phyloP scores from a whole-genome alignment of 2,113 vertebrate genomes.

The Sapayoa aenigma region DNA sequence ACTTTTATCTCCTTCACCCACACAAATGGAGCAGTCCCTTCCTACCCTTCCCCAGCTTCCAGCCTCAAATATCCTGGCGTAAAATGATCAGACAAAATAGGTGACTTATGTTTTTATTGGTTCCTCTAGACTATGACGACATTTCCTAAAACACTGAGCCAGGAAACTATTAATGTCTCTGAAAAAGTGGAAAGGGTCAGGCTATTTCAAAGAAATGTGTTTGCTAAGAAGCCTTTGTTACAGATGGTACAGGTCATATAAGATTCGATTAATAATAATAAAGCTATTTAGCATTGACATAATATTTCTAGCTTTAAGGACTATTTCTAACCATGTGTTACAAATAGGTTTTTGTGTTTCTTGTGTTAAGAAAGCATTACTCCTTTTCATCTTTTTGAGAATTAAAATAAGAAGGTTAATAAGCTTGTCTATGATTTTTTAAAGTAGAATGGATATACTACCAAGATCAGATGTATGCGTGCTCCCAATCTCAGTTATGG shows the following conservation, averaged over 20 bases:
- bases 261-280: background rate
- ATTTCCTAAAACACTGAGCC: slow-evolving; percentile 75
- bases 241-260: background rate
- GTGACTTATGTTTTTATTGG: slow-evolving; percentile 79
- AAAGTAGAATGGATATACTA: background rate
- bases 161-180: slow-evolving; percentile 75
- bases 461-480: background rate
- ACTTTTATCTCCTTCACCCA: background rate
- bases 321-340: background rate
- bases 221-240: slow-evolving; percentile 38
- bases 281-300: background rate
- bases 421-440: background rate
- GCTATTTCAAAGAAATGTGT: slow-evolving; percentile 50
- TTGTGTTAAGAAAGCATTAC: background rate
- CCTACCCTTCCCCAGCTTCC: background rate
- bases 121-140: slow-evolving; percentile 76
- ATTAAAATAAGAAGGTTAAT: background rate
- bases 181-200: slow-evolving; percentile 64
- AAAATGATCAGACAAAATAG: slow-evolving; percentile 72
- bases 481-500: background rate
- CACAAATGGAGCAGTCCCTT: background rate
- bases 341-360: background rate
- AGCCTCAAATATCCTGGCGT: slow-evolving; percentile 59
- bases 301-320: background rate
- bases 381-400: background rate